Percentiles rank a stretch among this genome's conserved stretches.
Conservation (phyloP, 1,140 invertebrate species). For the Apolygus lucorum region DNA sequence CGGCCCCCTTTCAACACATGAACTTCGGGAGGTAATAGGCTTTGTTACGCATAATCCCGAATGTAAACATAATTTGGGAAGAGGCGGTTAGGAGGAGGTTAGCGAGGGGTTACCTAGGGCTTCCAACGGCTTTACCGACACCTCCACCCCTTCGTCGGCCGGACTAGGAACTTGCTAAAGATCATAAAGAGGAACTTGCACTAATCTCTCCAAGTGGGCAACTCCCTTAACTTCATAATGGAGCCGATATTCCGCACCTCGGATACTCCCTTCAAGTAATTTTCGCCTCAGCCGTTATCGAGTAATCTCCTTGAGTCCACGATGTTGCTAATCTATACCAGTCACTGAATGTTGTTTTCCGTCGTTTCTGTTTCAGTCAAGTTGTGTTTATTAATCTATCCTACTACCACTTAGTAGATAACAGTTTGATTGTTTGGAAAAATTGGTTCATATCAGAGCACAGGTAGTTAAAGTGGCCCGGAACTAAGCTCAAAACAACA, state of each 20-base stretch:
- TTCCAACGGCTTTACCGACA: background rate
- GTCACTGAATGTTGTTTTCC: background rate
- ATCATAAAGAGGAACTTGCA: conserved; percentile 2
- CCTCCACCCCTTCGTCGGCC: background rate
- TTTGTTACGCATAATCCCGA: conserved; percentile 6
- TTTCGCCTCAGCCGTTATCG: background rate
- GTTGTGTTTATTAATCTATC: too few species aligned
- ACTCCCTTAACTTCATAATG: background rate
- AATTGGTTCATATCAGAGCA: too few species aligned
- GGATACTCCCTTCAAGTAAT: background rate
- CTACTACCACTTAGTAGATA: too few species aligned
- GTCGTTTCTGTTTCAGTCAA: background rate
- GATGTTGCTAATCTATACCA: background rate
- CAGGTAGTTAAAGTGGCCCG: too few species aligned
- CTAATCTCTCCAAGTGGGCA: conserved; percentile 3
- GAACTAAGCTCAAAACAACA: too few species aligned
- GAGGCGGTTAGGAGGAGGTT: background rate
- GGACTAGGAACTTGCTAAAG: conserved; percentile 1
- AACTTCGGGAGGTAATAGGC: background rate
- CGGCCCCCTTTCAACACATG: background rate
- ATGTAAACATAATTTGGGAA: background rate
- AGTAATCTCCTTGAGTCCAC: background rate
- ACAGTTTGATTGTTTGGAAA: too few species aligned
- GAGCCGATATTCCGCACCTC: background rate
- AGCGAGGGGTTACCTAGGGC: background rate